phyloP scores from a whole-genome alignment of 2,888 invertebrate genomes.

The Ommatoiulus sabulosus region DNA sequence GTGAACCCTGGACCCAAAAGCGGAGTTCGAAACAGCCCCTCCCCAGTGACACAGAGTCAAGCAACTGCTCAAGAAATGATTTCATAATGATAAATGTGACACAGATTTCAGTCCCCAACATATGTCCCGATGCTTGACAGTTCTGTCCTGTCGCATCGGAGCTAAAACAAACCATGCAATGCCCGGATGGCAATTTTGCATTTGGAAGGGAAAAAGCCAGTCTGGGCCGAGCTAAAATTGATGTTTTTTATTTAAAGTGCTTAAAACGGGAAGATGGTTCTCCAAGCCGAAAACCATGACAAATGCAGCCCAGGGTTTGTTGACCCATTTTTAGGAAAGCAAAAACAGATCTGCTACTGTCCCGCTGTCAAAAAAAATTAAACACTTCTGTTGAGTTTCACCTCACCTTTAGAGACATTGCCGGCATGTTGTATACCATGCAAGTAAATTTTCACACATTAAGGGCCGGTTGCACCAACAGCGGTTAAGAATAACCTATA shows the following conservation, averaged over 20 bases:
- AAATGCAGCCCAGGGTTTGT: background rate
- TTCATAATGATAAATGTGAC: conserved; percentile 11
- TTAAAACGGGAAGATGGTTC: background rate
- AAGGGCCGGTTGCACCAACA: too few relatives aligned
- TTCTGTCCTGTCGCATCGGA: background rate
- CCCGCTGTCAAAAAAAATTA: background rate
- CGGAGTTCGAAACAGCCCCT: background rate
- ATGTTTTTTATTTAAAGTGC: background rate
- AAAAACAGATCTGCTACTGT: background rate
- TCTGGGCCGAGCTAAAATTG: background rate
- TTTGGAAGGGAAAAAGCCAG: background rate
- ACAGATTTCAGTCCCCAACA: conserved; percentile 3
- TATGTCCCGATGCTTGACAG: background rate
- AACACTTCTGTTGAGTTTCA: too few relatives aligned
- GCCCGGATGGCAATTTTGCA: background rate
- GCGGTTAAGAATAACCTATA: too few relatives aligned
- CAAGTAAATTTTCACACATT: too few relatives aligned
- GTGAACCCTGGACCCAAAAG: background rate
- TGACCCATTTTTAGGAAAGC: background rate
- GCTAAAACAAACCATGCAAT: background rate
- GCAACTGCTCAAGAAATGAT: background rate
- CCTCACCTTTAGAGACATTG: too few relatives aligned
- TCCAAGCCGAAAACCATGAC: background rate
- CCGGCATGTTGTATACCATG: too few relatives aligned
- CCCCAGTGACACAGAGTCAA: background rate